Conservation (phyloP, 2,113 vertebrate species). For the Toxotes chatareus region DNA sequence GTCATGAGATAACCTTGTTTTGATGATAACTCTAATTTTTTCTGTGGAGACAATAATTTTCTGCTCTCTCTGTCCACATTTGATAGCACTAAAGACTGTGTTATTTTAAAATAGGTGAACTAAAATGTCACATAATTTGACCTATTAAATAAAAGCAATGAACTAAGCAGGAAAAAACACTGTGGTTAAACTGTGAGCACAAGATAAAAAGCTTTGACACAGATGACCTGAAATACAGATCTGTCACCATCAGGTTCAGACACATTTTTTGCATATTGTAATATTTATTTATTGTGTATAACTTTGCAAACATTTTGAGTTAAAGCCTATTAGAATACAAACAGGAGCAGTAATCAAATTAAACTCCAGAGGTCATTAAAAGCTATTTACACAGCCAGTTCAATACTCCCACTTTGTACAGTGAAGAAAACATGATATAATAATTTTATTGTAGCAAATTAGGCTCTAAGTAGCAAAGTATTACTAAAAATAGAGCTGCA, state of each 20-base stretch:
- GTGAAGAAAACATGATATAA: slow-evolving; percentile 41
- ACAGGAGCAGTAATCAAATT: slow-evolving; percentile 59
- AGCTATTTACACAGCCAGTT: slow-evolving; percentile 73
- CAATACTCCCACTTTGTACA: slow-evolving; percentile 63
- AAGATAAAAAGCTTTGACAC: not conserved
- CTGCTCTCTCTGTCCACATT: not conserved
- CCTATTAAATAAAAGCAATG: not conserved
- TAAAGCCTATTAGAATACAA: slow-evolving; percentile 65
- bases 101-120: not conserved
- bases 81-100: not conserved
- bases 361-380: slow-evolving; percentile 62
- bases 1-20: not conserved
- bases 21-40: no score
- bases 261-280: slow-evolving; percentile 36
- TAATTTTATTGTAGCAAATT: slow-evolving; percentile 62
- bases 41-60: no score
- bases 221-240: not conserved
- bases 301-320: slow-evolving; percentile 68
- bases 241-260: not conserved
- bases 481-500: slow-evolving; percentile 72
- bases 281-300: slow-evolving; percentile 70
- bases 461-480: slow-evolving; percentile 69
- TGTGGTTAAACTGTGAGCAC: no score
- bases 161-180: not conserved
- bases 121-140: no score